Evolutionary conservation across 2,888 invertebrate species (phyloP), one percentile per base, ranked within the genome.

Genomic region (Harmothoe impar): DNA sequence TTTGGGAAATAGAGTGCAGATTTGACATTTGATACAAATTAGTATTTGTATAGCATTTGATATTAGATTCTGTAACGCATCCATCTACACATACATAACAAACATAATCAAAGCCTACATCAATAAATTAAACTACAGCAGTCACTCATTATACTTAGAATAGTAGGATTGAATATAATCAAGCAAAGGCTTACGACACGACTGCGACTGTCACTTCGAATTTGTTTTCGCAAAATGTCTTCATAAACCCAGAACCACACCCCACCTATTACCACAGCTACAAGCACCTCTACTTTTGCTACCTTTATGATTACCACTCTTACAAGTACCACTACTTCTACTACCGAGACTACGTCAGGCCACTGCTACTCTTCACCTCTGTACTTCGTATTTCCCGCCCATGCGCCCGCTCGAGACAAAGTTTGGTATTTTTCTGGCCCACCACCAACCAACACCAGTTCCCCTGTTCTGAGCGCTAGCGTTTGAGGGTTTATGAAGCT

Each of bases 331-430:
- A 52, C 88, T 54, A 52, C 56, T 56, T n/a, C 56, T 35, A 23
- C 56, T 43, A 35, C 68, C 68, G 25, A 56, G 62, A 89, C 89
- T 89, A 52, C 68, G 7, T 62, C 62, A 89, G 29, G 86, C 86
- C 52, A 31, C 25, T 52, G 86, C 31, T 68, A 33, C 43, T 33
- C 17, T 43, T 62, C 35, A 68, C 68, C 31, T 68, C 68, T 62
- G 15, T 89, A 33, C 68, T 35, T 68, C 68, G 89, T 68, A 89
- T 68, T 62, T 62, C n/a, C 31, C 89, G 68, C 35, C 33, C 29
- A 89, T 89, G 62, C 68, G 35, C 31, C 89, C 35, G 35, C 35
- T 29, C 29, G n/a, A 25, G 54, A 29, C 15, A 29, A 10, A 43
- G 5, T 43, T 10, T 7, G 43, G 43, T 43, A 43, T 43, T 43